phyloP scores from a whole-genome alignment of 2,113 vertebrate genomes.

The Callionymus lyra region DNA sequence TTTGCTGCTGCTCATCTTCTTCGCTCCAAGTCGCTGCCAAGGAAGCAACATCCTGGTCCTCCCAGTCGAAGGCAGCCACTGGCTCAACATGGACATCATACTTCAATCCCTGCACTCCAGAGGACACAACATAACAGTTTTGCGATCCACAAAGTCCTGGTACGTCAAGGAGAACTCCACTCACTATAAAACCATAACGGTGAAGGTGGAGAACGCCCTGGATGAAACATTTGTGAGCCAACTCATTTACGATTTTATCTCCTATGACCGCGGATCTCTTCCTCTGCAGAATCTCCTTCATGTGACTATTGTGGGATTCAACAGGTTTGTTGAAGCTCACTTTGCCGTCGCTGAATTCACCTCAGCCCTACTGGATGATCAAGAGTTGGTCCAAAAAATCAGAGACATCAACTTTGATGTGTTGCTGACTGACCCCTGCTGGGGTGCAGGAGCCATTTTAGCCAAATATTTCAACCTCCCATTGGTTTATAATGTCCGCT shows the following conservation, averaged over 20 bases:
- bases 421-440: constrained; percentile 50
- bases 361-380: constrained; percentile 23
- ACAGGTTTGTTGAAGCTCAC: background rate
- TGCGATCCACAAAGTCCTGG: constrained; percentile 35
- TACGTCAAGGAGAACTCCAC: constrained; percentile 36
- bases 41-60: constrained; percentile 52
- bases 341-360: background rate
- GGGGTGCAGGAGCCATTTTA: constrained; percentile 39
- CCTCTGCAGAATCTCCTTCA: constrained; percentile 6
- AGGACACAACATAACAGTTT: constrained; percentile 47
- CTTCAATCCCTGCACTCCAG: constrained; percentile 37
- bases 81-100: constrained; percentile 57
- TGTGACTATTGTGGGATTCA: constrained; percentile 2
- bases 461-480: constrained; percentile 59
- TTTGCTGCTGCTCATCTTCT: constrained; percentile 31
- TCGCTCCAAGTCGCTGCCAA: constrained; percentile 13
- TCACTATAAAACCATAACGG: constrained; percentile 25
- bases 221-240: constrained; percentile 7
- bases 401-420: constrained; percentile 48
- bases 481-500: constrained; percentile 58
- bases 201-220: constrained; percentile 13
- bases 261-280: constrained; percentile 19
- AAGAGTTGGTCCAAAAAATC: constrained; percentile 20
- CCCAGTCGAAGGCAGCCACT: constrained; percentile 54
- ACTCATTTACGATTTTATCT: rapidly evolving